Conservation (phyloP, 2,113 vertebrate genomes). For the human (Homo sapiens) region DNA sequence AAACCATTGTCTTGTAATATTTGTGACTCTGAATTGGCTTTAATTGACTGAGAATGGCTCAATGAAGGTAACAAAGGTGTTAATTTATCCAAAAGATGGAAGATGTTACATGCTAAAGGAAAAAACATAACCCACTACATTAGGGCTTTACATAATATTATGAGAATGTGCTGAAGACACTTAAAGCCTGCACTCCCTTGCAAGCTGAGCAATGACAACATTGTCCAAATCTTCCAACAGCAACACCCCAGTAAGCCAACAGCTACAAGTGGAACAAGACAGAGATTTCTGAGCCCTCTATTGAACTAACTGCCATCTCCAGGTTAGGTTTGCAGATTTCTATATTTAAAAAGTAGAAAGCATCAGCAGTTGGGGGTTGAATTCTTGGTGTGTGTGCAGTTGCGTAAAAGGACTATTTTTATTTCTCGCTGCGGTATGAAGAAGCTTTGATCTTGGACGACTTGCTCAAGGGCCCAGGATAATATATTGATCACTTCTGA, state of each 20-base stretch:
- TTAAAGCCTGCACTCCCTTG: neutral
- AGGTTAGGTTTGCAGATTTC: constrained; percentile 33
- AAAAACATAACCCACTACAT: neutral
- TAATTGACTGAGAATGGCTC: neutral
- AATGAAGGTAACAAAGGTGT: neutral
- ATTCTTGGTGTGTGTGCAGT: neutral
- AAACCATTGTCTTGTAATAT: neutral
- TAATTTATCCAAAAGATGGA: constrained; percentile 54
- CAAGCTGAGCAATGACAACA: constrained; percentile 40
- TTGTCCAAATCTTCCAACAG: constrained; percentile 70
- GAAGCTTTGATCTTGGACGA: constrained; percentile 62
- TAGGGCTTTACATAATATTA: constrained; percentile 18
- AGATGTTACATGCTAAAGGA: constrained; percentile 29
- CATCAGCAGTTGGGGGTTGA: constrained; percentile 44
- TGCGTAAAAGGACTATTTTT: constrained; percentile 49
- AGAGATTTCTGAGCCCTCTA: constrained; percentile 76
- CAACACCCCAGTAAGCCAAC: constrained; percentile 77
- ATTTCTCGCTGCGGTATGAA: constrained; percentile 26
- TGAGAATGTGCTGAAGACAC: constrained; percentile 36
- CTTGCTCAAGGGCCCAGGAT: constrained; percentile 57
- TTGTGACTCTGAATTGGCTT: neutral
- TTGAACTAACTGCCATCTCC: constrained; percentile 67
- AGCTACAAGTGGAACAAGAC: constrained; percentile 77
- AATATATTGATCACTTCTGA: constrained; percentile 53
- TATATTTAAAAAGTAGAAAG: constrained; percentile 66